These are phyloP conservation scores for Phytoseiulus persimilis DNA, from an alignment of 2,888 invertebrate species.

Conservation along the genomic window DNA sequence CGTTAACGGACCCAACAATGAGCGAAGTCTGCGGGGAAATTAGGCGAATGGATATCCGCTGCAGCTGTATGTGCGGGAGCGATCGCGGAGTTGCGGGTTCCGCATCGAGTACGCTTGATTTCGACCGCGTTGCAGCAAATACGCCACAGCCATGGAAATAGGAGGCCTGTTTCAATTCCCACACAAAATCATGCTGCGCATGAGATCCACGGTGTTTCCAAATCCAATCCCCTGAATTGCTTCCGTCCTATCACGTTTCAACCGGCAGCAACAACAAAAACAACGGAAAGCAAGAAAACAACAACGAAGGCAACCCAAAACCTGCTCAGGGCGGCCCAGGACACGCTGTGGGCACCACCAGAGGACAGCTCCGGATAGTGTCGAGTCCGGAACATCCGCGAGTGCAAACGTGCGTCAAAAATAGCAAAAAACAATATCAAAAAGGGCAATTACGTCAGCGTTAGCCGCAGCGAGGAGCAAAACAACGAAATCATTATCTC, in stretches of 20 bases:
- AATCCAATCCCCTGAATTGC: neutral
- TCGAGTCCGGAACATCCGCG: neutral
- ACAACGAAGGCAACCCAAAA: neutral
- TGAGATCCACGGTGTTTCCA: neutral
- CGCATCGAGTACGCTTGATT: neutral
- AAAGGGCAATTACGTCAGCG: neutral
- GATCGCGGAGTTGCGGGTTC: too few species aligned
- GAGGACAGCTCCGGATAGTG: too few species aligned
- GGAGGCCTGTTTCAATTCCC: neutral
- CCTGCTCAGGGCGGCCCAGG: too few species aligned
- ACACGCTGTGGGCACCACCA: too few species aligned
- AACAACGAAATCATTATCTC: neutral
- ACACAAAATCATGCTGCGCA: neutral
- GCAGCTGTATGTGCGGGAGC: too few species aligned
- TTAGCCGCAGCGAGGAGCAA: neutral
- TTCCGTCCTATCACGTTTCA: neutral
- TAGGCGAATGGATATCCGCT: too few species aligned
- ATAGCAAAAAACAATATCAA: neutral
- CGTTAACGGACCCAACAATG: too few species aligned
- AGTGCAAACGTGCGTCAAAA: neutral
- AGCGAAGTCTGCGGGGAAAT: too few species aligned
- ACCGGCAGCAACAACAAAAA: neutral
- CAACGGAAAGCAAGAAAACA: neutral
- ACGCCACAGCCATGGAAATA: neutral
- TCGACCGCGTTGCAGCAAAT: neutral